phyloP scores from a whole-genome alignment of 2,113 vertebrate species.

The Salvator merianae region DNA sequence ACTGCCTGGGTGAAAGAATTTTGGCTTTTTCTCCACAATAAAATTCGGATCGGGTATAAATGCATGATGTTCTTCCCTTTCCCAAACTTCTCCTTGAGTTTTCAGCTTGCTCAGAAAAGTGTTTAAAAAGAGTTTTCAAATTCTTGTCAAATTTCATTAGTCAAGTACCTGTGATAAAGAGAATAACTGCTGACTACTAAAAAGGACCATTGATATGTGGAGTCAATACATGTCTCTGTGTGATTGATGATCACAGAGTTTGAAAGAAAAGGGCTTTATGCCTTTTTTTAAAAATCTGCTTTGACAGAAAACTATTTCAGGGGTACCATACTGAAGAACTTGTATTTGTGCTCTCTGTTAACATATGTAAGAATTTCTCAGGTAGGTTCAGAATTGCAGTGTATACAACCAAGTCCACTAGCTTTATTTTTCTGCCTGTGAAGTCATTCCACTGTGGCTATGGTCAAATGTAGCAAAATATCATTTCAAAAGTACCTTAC shows the following conservation, averaged over 20 bases:
- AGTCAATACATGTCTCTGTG: neutral
- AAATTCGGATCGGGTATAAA: too few relatives aligned
- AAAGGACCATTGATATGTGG: neutral
- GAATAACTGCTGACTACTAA: neutral
- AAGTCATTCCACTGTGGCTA: neutral
- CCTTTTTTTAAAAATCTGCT: too few relatives aligned
- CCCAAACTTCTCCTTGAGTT: too few relatives aligned
- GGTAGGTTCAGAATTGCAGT: neutral
- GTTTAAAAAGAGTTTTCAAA: neutral
- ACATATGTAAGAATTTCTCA: neutral
- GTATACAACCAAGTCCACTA: neutral
- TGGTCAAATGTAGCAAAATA: too few relatives aligned
- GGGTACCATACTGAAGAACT: too few relatives aligned
- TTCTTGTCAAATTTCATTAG: neutral
- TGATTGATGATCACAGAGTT: neutral
- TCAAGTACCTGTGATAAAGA: conserved; percentile 13
- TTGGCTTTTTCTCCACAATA: too few relatives aligned
- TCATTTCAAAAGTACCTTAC: too few relatives aligned
- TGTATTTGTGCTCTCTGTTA: too few relatives aligned
- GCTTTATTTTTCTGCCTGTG: neutral
- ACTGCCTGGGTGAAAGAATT: too few relatives aligned
- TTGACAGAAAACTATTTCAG: too few relatives aligned
- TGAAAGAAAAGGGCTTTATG: neutral
- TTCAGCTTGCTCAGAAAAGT: too few relatives aligned
- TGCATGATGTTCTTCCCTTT: too few relatives aligned